Conservation (phyloP, 1,140 invertebrate species). For the Drosophila arawakana region DNA sequence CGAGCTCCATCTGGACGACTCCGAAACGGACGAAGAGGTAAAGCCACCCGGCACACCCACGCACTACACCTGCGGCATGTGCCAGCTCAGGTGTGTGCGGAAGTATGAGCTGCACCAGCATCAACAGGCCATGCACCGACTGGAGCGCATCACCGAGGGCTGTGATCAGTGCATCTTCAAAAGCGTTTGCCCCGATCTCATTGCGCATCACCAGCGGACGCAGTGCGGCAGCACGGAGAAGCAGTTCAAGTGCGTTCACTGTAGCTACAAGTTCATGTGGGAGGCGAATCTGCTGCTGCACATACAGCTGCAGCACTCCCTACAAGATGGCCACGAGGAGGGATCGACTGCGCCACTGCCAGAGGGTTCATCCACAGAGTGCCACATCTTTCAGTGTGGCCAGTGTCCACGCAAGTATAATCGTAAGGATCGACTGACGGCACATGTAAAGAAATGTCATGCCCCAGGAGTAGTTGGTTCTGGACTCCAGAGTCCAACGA, state of each 20-base stretch:
- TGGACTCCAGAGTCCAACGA: background rate
- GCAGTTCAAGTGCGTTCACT: conserved; percentile 84
- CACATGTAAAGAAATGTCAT: conserved; percentile 73
- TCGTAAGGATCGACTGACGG: conserved; percentile 84
- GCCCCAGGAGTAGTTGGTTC: conserved; percentile 5
- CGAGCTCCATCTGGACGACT: conserved; percentile 74
- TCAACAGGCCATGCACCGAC: conserved; percentile 72
- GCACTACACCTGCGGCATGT: conserved; percentile 85
- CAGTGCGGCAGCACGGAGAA: conserved; percentile 72
- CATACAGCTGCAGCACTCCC: conserved; percentile 81
- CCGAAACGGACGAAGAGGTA: conserved; percentile 70
- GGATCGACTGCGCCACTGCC: conserved; percentile 1
- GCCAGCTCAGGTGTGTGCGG: conserved; percentile 84
- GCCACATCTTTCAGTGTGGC: conserved; percentile 85
- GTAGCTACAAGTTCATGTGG: conserved; percentile 85
- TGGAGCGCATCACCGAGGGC: conserved; percentile 64
- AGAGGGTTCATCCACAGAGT: conserved; percentile 62
- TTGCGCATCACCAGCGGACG: conserved; percentile 62
- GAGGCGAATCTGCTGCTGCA: conserved; percentile 85
- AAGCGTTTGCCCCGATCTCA: conserved; percentile 64
- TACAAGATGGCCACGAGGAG: conserved; percentile 43
- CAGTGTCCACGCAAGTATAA: conserved; percentile 86
- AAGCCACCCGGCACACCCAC: conserved; percentile 40
- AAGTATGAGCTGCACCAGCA: conserved; percentile 75
- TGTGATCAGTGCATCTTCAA: conserved; percentile 71